A percentile compares a stretch with the other conserved stretches of the same genome.
phyloP scores from a whole-genome alignment of 2,113 vertebrate genomes.

The Melanocharis versteri region DNA sequence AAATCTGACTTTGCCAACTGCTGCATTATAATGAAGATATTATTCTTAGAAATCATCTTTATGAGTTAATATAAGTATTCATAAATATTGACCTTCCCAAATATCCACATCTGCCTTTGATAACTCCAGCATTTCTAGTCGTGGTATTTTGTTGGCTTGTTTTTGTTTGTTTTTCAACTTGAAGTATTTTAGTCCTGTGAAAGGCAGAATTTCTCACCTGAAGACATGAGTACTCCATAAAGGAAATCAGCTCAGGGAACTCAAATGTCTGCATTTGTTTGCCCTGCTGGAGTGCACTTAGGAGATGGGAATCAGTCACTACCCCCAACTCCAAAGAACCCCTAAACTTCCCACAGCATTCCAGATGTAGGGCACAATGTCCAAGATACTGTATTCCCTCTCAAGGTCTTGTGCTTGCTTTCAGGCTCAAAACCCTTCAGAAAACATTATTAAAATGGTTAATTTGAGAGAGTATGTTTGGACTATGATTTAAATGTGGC shows the following conservation, averaged over 20 bases:
- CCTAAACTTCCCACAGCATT: not conserved
- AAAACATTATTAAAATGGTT: not conserved
- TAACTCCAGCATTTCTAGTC: not conserved
- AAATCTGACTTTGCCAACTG: not conserved
- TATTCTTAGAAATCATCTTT: not conserved
- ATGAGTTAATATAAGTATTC: not conserved
- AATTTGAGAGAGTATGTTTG: not conserved
- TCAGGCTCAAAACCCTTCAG: not conserved
- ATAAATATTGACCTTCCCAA: not conserved
- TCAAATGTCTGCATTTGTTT: not conserved
- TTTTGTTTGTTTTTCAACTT: not conserved
- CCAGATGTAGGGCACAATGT: not conserved
- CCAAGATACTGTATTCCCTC: not conserved
- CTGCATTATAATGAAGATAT: not conserved
- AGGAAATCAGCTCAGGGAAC: not conserved
- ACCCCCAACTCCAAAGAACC: accelerated
- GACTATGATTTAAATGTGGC: not conserved
- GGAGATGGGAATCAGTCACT: not conserved
- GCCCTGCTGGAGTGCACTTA: not conserved
- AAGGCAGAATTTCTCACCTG: not conserved
- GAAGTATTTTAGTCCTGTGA: not conserved
- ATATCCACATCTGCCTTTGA: not conserved
- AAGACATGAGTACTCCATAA: not conserved
- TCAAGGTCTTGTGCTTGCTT: not conserved
- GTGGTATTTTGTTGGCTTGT: not conserved